Conservation (phyloP, 1,140 invertebrate genomes). For the Rhagoletis zephyria region DNA sequence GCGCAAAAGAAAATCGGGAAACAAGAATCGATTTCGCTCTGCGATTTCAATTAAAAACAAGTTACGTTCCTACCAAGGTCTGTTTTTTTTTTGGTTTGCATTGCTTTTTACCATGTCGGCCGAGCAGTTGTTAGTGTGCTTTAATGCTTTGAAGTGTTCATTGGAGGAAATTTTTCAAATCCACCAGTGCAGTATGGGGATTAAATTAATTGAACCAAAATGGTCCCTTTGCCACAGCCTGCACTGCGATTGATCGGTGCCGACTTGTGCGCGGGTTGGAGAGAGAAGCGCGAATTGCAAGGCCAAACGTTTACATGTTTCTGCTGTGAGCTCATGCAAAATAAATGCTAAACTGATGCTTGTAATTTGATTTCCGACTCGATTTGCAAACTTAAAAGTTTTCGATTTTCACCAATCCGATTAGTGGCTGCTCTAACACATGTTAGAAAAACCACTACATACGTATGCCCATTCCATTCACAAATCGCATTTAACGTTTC, state of each 20-base stretch:
- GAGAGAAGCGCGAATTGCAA: too few species aligned
- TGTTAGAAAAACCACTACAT: not conserved
- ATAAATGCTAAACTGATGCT: conserved; percentile 31
- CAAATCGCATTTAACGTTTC: too few species aligned
- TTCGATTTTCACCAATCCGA: conserved; percentile 47
- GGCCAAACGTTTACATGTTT: not conserved
- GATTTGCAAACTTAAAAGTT: conserved; percentile 35
- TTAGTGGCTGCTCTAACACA: not conserved
- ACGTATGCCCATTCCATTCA: too few species aligned
- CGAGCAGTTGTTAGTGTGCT: not conserved
- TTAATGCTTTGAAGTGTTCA: not conserved
- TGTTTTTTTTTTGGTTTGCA: not conserved
- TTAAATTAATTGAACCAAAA: conserved; percentile 51
- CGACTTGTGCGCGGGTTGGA: too few species aligned
- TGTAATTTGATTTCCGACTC: conserved; percentile 45
- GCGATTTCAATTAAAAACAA: conserved; percentile 38
- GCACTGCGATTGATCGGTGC: not conserved
- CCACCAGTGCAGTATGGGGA: conserved; percentile 14
- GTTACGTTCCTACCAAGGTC: not conserved
- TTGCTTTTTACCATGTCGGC: not conserved
- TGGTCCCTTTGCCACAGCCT: not conserved
- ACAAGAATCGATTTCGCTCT: not conserved
- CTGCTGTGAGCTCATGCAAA: not conserved
- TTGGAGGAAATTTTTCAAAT: not conserved
- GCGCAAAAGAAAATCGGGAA: not conserved